A percentile compares a stretch with the other conserved stretches of the same genome.
These are phyloP conservation scores for Sciurus vulgaris DNA, from an alignment of 2,797 vertebrate species.

Conservation along the genomic window DNA sequence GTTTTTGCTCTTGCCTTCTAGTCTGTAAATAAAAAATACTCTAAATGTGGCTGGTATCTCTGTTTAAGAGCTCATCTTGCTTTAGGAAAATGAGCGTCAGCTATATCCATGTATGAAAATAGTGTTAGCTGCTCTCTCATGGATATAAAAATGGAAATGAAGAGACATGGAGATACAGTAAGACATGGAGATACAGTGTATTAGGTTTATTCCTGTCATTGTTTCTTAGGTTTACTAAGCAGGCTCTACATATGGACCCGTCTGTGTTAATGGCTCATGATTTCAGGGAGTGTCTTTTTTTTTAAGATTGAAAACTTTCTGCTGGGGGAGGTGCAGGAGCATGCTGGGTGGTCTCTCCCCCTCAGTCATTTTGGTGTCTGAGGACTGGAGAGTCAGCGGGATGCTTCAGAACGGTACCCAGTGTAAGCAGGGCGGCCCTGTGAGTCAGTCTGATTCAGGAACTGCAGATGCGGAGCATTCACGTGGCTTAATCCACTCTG, in stretches of 20 bases:
- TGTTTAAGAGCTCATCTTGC: constrained; percentile 58
- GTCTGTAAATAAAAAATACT: constrained; percentile 70
- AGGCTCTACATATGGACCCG: not conserved
- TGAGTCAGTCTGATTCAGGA: not conserved
- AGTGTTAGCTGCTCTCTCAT: not conserved
- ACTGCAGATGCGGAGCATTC: too few species aligned
- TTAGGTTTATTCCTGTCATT: not conserved
- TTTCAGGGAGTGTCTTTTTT: not conserved
- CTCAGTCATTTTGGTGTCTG: not conserved
- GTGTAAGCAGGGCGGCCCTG: not conserved
- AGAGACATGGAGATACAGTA: not conserved
- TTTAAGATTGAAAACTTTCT: constrained; percentile 44
- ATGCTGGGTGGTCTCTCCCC: rapidly evolving
- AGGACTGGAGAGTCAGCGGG: not conserved
- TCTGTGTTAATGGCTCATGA: not conserved
- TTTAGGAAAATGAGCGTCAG: constrained; percentile 61
- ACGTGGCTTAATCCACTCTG: too few species aligned
- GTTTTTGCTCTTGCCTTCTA: constrained; percentile 12
- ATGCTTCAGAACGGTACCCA: not conserved
- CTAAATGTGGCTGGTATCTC: constrained; percentile 30
- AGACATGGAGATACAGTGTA: not conserved
- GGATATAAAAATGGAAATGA: constrained; percentile 65
- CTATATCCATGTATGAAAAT: not conserved
- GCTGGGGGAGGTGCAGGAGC: not conserved
- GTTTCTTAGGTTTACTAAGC: not conserved